phyloP scores from a whole-genome alignment of 2,797 vertebrate species.

The Staurois parvus region DNA sequence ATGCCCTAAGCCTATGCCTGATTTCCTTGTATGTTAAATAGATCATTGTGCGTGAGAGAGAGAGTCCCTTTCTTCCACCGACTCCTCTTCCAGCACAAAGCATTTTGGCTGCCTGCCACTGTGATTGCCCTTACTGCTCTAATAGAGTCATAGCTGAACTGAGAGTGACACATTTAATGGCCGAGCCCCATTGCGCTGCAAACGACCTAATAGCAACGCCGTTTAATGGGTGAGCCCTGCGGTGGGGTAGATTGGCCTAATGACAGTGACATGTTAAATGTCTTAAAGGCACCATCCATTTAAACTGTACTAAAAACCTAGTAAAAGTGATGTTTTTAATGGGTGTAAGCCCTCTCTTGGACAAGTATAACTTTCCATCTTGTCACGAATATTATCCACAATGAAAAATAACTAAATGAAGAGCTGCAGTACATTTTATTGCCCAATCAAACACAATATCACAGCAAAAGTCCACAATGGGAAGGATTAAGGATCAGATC shows the following conservation, averaged over 20 bases:
- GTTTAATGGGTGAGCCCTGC: background rate
- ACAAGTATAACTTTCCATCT: background rate
- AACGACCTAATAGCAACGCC: background rate
- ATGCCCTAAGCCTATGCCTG: too few species aligned
- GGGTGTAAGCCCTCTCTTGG: background rate
- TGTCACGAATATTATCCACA: background rate
- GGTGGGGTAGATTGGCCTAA: constrained; percentile 7
- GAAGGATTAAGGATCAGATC: background rate
- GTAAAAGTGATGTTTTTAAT: background rate
- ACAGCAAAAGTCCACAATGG: background rate
- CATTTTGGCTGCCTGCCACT: background rate
- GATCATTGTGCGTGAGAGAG: too few species aligned
- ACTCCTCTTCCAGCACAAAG: too few species aligned
- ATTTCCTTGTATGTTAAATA: too few species aligned
- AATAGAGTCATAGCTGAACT: background rate
- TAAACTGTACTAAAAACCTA: background rate
- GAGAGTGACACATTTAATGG: constrained; percentile 7
- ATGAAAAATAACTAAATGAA: background rate
- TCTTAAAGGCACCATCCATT: background rate
- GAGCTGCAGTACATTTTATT: background rate
- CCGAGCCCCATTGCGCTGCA: background rate
- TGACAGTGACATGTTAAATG: constrained; percentile 30
- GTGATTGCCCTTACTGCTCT: background rate
- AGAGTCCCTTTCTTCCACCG: too few species aligned
- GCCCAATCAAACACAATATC: background rate